Base-by-base conservation (phyloP, 2,888 invertebrate species). In the Netelia melanura region DNA sequence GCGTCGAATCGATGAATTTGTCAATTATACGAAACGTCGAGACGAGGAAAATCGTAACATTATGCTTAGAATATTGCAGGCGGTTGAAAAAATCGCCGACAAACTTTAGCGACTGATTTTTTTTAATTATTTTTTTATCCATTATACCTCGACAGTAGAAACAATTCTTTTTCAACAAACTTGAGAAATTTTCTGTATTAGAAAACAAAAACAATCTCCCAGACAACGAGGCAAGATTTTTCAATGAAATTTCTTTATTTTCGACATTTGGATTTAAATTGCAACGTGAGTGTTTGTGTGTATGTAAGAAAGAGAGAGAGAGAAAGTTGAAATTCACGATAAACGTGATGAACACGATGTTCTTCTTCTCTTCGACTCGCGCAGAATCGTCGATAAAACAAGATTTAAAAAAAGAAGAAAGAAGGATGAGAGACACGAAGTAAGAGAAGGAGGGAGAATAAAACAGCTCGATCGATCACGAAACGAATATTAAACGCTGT, bases 31-130 rank as follows among this genome's bases (percentile, higher is more conserved):
- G 43, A 90, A 90, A 86, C 87, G 88, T 77, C 86, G 91, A 43
- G 91, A 92, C 86, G 91, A 90, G 86, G 91, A 92, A 81, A 91
- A 91, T 77, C 87, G 90, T 67, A 86, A 85, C 23, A 89, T 92
- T 61, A 89, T 92, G 87, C 72, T 89, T 76, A 88, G 90, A 83
- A 89, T 91, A 86, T 87, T 92, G 38, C 87, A 89, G 74, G 91
- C 91, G 21, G 89, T 92, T 68, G 91, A 92, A 72, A 90, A 84
- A 44, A 91, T 92, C 30, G 90, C 90, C 71, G 88, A 88, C 10
- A 91, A 90, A 81, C 76, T 89, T 67, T 48, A 87, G 77, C 86
- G 72, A 86, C 76, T 75, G 61, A 80, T 52, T 61, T 61, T 17
- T 48, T 17, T 17, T 0, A 38, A 64, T 74, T 61, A 61, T 65